Conservation (phyloP, 2,888 invertebrate genomes). For the Tetragonula carbonaria region DNA sequence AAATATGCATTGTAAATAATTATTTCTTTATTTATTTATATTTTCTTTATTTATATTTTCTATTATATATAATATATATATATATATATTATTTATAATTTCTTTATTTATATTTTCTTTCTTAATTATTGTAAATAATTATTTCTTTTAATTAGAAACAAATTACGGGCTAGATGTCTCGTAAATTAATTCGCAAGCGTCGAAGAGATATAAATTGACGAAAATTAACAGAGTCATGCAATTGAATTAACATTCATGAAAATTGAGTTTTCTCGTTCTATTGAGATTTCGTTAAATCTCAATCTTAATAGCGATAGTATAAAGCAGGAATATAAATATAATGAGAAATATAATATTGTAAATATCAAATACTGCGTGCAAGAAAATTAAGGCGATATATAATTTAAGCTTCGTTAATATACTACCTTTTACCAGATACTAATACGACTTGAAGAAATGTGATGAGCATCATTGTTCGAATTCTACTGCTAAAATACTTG, state of each 20-base stretch:
- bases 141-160: neutral
- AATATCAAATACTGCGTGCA: neutral
- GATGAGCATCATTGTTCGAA: conserved; percentile 12
- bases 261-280: neutral
- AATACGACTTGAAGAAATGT: conserved; percentile 25
- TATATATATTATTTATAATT: too few species aligned
- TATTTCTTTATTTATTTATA: neutral
- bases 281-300: neutral
- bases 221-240: neutral
- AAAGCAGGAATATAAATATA: neutral
- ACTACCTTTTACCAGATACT: conserved; percentile 40
- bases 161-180: neutral
- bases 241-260: neutral
- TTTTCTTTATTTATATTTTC: too few species aligned
- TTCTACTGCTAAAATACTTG: neutral
- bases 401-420: neutral
- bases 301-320: neutral
- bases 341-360: neutral
- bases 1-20: neutral
- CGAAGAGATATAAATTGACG: neutral
- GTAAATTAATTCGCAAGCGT: neutral
- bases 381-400: neutral
- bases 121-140: neutral
- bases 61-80: too few species aligned
- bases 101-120: too few species aligned